phyloP scores from a whole-genome alignment of 37 sponge, comb jelly and placozoan genomes.

The Ianthella basta region DNA sequence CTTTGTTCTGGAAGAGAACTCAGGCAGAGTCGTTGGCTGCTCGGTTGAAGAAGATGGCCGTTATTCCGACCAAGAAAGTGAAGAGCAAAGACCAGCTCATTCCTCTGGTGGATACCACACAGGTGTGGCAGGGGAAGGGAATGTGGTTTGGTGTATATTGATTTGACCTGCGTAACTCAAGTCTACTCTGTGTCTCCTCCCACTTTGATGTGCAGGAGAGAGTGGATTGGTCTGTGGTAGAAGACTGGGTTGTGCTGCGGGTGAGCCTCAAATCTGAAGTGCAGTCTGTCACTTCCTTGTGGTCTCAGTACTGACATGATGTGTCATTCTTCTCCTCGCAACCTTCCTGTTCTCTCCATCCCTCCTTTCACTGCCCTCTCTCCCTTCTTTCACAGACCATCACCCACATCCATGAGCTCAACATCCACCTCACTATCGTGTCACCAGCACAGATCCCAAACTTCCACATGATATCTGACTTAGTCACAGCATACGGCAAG shows the following conservation, averaged over 20 bases:
- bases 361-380: background rate
- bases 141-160: no score
- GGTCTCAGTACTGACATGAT: background rate
- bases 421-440: constrained; percentile 65
- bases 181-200: no score
- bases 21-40: constrained; percentile 59
- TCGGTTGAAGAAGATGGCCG: constrained; percentile 59
- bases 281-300: background rate
- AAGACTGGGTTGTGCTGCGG: constrained; percentile 86
- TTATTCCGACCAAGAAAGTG: constrained; percentile 69
- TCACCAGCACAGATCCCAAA: constrained; percentile 87
- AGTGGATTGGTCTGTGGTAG: constrained; percentile 69
- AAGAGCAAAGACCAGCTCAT: constrained; percentile 79
- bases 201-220: constrained; percentile 48
- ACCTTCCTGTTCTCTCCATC: background rate
- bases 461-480: constrained; percentile 87
- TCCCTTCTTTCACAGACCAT: constrained; percentile 44
- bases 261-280: constrained; percentile 24
- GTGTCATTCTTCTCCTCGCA: background rate
- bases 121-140: no score
- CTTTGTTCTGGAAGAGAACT: constrained; percentile 74
- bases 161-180: no score
- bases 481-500: constrained; percentile 61
- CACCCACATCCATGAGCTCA: constrained; percentile 71
- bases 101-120: constrained; percentile 57